Evolutionary conservation across 2,888 invertebrate species (phyloP).

Genomic region (Ecdyonurus torrentis): DNA sequence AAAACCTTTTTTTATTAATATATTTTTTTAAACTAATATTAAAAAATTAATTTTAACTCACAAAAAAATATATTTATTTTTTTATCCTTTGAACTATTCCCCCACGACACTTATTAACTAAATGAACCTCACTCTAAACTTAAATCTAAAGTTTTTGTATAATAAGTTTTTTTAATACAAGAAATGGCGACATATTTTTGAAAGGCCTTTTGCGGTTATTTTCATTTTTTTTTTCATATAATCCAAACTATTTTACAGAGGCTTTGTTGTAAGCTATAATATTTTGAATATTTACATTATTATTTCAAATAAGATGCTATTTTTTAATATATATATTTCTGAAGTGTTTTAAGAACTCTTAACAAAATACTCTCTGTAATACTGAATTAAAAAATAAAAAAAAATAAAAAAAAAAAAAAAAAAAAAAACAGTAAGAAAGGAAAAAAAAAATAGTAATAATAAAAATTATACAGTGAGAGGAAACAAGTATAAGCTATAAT

Average conservation of each 20-base stretch:
- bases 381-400: background rate
- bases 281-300: background rate
- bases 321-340: too few relatives aligned
- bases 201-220: background rate
- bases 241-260: background rate
- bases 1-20: background rate
- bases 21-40: background rate
- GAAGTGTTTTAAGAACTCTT: background rate
- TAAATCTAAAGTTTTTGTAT: background rate
- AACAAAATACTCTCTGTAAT: background rate
- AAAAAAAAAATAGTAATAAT: too few relatives aligned
- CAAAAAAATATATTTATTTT: background rate
- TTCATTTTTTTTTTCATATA: background rate
- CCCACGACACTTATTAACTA: background rate
- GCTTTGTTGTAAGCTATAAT: background rate
- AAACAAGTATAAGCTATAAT: background rate
- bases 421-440: too few relatives aligned
- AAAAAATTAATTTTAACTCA: background rate
- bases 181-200: background rate
- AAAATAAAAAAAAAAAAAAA: too few relatives aligned
- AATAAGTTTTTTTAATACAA: background rate
- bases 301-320: background rate
- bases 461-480: too few relatives aligned
- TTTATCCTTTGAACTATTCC: background rate
- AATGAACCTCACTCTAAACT: background rate